A percentile compares a stretch with the other conserved stretches of the same genome.
phyloP scores from a whole-genome alignment of 2,797 vertebrate genomes.

The Pseudocheirus occidentalis region DNA sequence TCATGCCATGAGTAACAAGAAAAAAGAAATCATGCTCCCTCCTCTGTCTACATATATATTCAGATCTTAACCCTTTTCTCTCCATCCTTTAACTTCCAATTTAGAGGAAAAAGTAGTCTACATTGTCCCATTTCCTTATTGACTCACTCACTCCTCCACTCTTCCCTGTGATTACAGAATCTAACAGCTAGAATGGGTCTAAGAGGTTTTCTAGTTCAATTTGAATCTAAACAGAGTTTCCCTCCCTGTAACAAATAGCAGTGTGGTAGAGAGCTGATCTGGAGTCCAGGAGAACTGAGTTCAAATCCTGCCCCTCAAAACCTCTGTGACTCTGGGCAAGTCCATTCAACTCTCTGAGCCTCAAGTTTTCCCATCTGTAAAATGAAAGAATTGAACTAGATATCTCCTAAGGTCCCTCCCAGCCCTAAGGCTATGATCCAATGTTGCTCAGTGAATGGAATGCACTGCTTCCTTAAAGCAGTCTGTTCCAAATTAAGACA shows the following conservation, averaged over 20 bases:
- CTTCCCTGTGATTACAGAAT: neutral
- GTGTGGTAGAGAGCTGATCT: neutral
- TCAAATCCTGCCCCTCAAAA: neutral
- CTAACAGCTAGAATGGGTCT: neutral
- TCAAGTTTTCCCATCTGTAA: neutral
- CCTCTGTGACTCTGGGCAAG: neutral
- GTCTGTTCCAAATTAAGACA: neutral
- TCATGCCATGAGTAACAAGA: too few species aligned
- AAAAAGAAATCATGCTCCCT: too few species aligned
- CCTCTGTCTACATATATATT: neutral
- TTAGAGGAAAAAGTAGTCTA: too few species aligned
- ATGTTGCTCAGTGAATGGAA: neutral
- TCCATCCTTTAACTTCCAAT: neutral
- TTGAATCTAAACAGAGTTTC: neutral
- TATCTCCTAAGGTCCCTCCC: neutral
- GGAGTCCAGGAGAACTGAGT: neutral
- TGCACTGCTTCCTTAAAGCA: neutral
- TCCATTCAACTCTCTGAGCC: neutral
- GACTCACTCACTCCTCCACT: neutral
- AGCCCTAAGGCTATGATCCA: neutral
- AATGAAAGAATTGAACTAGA: neutral
- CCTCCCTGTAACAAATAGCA: neutral
- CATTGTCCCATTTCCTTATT: neutral
- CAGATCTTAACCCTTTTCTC: neutral
- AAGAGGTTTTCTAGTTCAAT: neutral